A percentile compares a stretch with the other conserved stretches of the same genome.
Conservation (phyloP, 92 coral and sea anemone species). For the Parazoanthus swiftii region DNA sequence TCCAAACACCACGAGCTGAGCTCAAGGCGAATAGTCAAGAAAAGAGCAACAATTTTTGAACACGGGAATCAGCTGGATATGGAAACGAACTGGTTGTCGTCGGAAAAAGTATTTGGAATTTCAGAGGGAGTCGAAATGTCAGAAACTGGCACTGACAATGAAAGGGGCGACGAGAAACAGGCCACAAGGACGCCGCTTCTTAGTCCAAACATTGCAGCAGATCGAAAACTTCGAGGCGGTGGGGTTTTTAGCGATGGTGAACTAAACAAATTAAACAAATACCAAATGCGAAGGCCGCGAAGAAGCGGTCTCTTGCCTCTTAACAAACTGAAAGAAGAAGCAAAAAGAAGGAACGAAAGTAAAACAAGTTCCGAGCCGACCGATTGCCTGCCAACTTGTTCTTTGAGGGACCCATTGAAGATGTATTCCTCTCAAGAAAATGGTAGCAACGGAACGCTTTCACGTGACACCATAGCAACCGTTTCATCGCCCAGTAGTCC, state of each 20-base stretch:
- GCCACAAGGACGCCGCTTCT: slow-evolving; percentile 8
- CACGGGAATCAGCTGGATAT: slow-evolving; percentile 34
- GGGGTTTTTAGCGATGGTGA: slow-evolving; percentile 20
- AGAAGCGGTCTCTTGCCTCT: neutral
- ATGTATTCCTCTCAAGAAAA: neutral
- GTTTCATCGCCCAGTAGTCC: slow-evolving; percentile 9
- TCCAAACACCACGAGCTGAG: slow-evolving; percentile 86
- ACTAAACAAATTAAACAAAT: neutral
- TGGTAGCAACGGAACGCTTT: neutral
- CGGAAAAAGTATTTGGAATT: slow-evolving; percentile 29
- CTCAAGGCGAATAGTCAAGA: slow-evolving; percentile 77
- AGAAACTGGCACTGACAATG: slow-evolving; percentile 35
- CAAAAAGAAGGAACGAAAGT: neutral
- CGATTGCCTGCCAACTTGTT: neutral
- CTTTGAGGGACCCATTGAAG: neutral
- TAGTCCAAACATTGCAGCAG: slow-evolving; percentile 18
- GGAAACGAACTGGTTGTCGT: slow-evolving; percentile 30
- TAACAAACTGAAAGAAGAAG: slow-evolving; percentile 10
- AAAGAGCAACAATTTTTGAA: slow-evolving; percentile 39
- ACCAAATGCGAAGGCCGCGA: slow-evolving; percentile 21
- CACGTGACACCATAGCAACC: slow-evolving; percentile 5
- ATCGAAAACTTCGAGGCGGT: slow-evolving; percentile 34
- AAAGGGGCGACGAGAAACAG: neutral
- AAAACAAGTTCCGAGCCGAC: neutral
- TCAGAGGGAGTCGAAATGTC: slow-evolving; percentile 24